Evolutionary conservation across 2,888 invertebrate species (phyloP).

Genomic region (Troides oblongomaculatus): DNA sequence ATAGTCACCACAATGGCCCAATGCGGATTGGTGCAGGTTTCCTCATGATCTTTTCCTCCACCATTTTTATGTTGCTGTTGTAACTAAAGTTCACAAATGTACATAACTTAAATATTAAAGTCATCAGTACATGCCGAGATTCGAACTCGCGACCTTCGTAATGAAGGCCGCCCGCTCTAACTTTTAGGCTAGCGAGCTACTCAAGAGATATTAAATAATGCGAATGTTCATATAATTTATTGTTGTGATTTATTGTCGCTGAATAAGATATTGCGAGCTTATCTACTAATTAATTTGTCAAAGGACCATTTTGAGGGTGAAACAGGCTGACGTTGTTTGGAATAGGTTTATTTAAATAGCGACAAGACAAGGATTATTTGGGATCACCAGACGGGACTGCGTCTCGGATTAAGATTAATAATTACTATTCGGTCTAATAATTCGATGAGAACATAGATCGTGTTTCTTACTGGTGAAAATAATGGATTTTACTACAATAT

Average conservation of each 20-base stretch:
- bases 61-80: too few species aligned
- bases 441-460: neutral
- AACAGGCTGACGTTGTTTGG: neutral
- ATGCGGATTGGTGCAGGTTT: too few species aligned
- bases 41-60: too few species aligned
- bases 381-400: neutral
- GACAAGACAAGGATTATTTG: conserved; percentile 10
- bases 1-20: too few species aligned
- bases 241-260: neutral
- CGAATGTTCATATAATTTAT: conserved; percentile 1
- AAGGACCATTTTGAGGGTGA: conserved; percentile 1
- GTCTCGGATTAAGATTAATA: conserved; percentile 12
- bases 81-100: too few species aligned
- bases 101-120: too few species aligned
- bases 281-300: conserved; percentile 11
- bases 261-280: neutral
- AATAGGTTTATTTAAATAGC: conserved; percentile 11
- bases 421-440: conserved; percentile 2
- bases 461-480: too few species aligned
- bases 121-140: too few species aligned
- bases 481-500: too few species aligned
- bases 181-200: too few species aligned
- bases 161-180: too few species aligned
- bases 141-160: too few species aligned
- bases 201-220: neutral